Evolutionary conservation across 1,140 invertebrate species (phyloP), one percentile per base, ranked within the genome.

Genomic region (Zophobas atratus): DNA sequence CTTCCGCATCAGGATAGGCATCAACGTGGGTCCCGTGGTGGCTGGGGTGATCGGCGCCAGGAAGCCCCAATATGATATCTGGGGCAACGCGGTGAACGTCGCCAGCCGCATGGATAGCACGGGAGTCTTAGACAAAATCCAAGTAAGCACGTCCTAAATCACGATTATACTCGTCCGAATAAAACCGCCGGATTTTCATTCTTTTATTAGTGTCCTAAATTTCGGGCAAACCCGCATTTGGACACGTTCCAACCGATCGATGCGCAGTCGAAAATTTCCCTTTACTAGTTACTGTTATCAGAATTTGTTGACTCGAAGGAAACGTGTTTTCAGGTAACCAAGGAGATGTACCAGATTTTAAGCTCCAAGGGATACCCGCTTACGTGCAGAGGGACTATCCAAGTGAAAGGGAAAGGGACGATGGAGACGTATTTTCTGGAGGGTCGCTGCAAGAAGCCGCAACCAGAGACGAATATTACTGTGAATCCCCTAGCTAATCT

Each of bases 21-120:
- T 99, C 84, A 98, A 97, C 87, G 94, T 98, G 80, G 97, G 97
- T 0, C 95, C 96, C 3, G 95, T 98, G 1, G 97, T 99, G 0
- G 96, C 97, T 0, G 97, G 97, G 0, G 97, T 99, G 0, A 98
- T 99, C 80, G 97, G 97, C 0, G 96, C 96, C 1, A 91, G 96
- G 67, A 97, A 96, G 84, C 95, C 95, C 1, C 95, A 97, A 79
- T 97, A 97, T 86, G 96, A 97, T 84, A 97, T 97, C 81, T 97
- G 96, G 96, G 95, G 96, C 6, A 98, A 98, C 86, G 95, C 97
- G 0, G 97, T 99, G 0, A 99, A 99, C 87, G 95, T 97, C 2
- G 95, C 95, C 1, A 95, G 93, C 34, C 90, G 95, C 49, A 97
- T 97, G 95, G 95, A 96, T 83, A 95, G 94, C 1, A 96, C 95